Conservation (phyloP, 2,888 invertebrate genomes). For the Tholera decimalis region DNA sequence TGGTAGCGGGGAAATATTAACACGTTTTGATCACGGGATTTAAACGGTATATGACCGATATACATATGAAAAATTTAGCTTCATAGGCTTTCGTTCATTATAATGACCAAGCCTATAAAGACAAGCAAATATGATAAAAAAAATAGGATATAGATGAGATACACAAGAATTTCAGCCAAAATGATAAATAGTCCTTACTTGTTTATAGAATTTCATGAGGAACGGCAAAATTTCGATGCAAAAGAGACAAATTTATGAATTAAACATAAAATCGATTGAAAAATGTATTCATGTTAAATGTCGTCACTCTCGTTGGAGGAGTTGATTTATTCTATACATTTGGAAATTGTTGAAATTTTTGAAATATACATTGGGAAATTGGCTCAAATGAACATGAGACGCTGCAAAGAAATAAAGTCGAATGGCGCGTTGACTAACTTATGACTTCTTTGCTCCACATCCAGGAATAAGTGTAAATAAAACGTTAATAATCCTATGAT, state of each 20-base stretch:
- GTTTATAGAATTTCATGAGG: constrained; percentile 39
- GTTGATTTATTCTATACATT: constrained; percentile 71
- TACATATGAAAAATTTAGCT: constrained; percentile 28
- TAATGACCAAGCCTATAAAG: background rate
- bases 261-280: constrained; percentile 71
- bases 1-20: constrained; percentile 41
- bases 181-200: constrained; percentile 18
- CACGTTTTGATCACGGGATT: constrained; percentile 19
- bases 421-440: constrained; percentile 25
- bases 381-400: constrained; percentile 46
- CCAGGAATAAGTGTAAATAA: constrained; percentile 10
- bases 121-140: no score
- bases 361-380: constrained; percentile 62
- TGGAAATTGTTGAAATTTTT: constrained; percentile 58
- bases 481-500: background rate
- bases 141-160: background rate
- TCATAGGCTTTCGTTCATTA: background rate
- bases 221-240: constrained; percentile 45
- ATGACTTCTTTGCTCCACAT: constrained; percentile 21
- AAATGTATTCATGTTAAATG: constrained; percentile 71
- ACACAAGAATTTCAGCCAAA: constrained; percentile 2
- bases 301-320: constrained; percentile 62
- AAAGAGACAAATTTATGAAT: constrained; percentile 69
- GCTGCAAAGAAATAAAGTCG: constrained; percentile 19
- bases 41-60: constrained; percentile 4